These are phyloP conservation scores for Buteo buteo DNA, from an alignment of 2,113 vertebrate genomes.

Conservation along the genomic window DNA sequence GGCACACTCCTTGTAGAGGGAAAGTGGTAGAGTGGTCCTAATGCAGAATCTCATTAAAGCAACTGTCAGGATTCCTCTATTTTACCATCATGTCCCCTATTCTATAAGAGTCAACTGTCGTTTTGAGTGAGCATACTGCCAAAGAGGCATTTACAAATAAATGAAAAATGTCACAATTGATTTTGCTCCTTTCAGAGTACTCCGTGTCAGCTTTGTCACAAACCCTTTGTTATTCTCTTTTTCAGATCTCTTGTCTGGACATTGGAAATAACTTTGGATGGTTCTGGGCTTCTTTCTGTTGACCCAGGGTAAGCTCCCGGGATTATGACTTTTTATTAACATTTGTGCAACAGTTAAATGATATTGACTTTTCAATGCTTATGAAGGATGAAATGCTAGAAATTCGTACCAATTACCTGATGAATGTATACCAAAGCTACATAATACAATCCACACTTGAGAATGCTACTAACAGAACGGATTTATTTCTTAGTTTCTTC, in stretches of 20 bases:
- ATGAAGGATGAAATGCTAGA: neutral
- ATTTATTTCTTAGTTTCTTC: conserved; percentile 18
- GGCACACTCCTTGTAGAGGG: conserved; percentile 75
- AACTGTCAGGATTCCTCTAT: conserved; percentile 91
- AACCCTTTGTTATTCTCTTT: conserved; percentile 87
- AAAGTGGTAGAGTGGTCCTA: conserved; percentile 82
- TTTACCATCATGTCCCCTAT: conserved; percentile 85
- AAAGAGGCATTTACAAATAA: conserved; percentile 99
- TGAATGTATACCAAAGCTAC: neutral
- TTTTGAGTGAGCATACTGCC: conserved; percentile 90
- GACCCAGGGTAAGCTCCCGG: conserved; percentile 75
- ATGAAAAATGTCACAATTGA: conserved; percentile 99
- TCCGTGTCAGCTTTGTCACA: conserved; percentile 91
- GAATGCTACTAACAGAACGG: neutral
- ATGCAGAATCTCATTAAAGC: conserved; percentile 95
- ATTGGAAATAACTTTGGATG: conserved; percentile 81
- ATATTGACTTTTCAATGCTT: neutral
- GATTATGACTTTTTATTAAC: conserved; percentile 80
- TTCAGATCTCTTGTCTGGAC: conserved; percentile 80
- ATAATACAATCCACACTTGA: neutral
- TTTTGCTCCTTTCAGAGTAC: conserved; percentile 83
- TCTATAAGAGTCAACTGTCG: conserved; percentile 87
- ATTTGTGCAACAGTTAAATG: conserved; percentile 62
- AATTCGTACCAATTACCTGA: neutral
- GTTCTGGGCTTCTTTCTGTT: conserved; percentile 71